Base-by-base conservation (phyloP, 2,888 invertebrate genomes). In the Lutraria lutraria region DNA sequence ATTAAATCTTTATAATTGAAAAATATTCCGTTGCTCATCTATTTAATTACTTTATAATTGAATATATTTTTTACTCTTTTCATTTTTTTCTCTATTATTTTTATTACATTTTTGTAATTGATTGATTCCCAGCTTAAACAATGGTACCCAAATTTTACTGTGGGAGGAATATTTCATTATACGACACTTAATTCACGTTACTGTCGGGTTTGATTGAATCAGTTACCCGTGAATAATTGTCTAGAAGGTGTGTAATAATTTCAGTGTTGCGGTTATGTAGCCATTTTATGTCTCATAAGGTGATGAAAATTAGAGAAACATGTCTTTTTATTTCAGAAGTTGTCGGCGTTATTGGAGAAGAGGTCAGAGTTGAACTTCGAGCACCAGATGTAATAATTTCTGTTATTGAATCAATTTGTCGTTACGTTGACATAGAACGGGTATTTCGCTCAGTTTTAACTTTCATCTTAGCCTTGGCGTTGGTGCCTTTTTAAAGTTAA, bases 321-420 rank as follows among this genome's bases (percentile, higher is more conserved):
- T 72, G 72, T 72, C 72, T 31, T 72, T 72, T 72, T 72, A 72
- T 72, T 12, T 29, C 29, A 10, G 29, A 31, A 72, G 29, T 72
- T 72, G 72, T 72, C 31, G 31, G 29, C 29, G 12, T 31, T 16
- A n/a, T 72, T 25, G 72, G 29, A 72, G 31, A 72, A 31, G n/a
- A 72, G 72, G 72, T 72, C 29, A n/a, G n/a, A 72, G 72, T 72
- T 72, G 72, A 72, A 72, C 72, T 12, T 31, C 6, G 31, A 72
- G 29, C 72, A 29, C 72, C 72, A 72, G 72, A 72, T 72, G 72
- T 72, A 72, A 72, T 72, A 72, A 29, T 72, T 72, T 72, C 72
- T 72, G 6, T 72, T 72, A 72, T 72, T 72, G 72, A 72, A 72
- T 72, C 72, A 31, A 31, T 72, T 72, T 29, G 72, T 72, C 72